Base-by-base conservation (phyloP, 2,797 vertebrate genomes). In the Antennarius maculatus region DNA sequence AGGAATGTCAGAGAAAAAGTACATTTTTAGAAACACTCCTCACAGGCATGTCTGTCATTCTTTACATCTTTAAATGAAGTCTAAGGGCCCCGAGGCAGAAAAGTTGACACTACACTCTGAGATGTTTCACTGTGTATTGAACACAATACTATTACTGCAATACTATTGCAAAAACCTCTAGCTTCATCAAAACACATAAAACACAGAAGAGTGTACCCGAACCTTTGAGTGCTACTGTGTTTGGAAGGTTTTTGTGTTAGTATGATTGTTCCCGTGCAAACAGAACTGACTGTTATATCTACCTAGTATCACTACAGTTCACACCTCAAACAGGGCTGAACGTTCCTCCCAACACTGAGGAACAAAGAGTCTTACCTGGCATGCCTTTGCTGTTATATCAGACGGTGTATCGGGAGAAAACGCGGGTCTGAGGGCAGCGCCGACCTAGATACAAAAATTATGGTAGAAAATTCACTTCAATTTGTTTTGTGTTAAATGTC, bases 371-470 rank as follows among this genome's bases (percentile, higher is more conserved):
- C 72, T 82, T 92, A 99, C 98, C 96, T 99, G 97, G 84, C 97
- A 99, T 54, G 98, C 97, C 89, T 99, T 99, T 16, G 98, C 98
- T 17, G 96, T 99, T 86, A 99, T 99, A 87, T 99, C 98, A n/a
- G 98, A 99, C 0, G 98, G 98, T 0, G 98, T 99, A 81, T 99
- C 97, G 45, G 96, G 96, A 50, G 98, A 99, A 90, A 99, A 99
- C 3, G 98, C 98, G 27, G 98, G 98, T 81, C 98, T 95, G 51
- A 99, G 92, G 59, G 98, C 98, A 87, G 98, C 98, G 78, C 98
- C 97, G 59, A 99, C 98, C 98, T 99, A 66, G 77, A n/a, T 11
- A 29, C 47, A 76, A 1, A 66, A 0, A 54, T 7, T 8, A 60
- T 45, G 16, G 4, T 39, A 62, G 14, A 54, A 34, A 34, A 12